Conservation (phyloP, 2,888 invertebrate genomes). For the Melangyna quadrimaculata region DNA sequence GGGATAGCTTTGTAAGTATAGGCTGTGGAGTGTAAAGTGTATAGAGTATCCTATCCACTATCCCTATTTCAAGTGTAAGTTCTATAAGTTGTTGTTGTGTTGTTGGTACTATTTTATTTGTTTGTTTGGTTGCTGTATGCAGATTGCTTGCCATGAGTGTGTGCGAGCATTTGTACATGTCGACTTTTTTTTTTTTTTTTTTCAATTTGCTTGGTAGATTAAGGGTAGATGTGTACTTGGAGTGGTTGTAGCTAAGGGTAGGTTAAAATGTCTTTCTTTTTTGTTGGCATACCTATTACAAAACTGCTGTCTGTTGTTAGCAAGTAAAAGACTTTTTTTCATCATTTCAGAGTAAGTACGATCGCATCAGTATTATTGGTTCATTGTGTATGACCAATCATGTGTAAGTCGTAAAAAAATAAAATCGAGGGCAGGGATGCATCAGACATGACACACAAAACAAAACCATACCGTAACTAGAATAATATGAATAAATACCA, state of each 20-base stretch:
- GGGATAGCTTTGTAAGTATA: background rate
- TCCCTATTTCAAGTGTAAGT: background rate
- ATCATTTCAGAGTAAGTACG: conserved; percentile 14
- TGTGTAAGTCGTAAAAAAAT: conserved; percentile 64
- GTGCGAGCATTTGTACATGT: conserved; percentile 14
- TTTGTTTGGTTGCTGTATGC: background rate
- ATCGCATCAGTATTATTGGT: conserved; percentile 58
- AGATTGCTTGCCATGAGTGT: conserved; percentile 26
- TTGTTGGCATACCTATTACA: background rate
- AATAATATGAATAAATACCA: background rate
- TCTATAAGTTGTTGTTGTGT: background rate
- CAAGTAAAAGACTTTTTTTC: conserved; percentile 17
- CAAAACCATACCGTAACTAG: background rate
- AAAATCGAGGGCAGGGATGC: background rate
- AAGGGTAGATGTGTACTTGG: conserved; percentile 34
- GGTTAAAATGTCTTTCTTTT: background rate
- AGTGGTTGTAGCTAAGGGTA: conserved; percentile 29
- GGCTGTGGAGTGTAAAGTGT: background rate
- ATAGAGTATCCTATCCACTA: background rate
- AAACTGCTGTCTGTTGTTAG: conserved; percentile 14
- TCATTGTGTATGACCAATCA: conserved; percentile 71
- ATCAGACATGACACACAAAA: background rate
- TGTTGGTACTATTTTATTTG: background rate
- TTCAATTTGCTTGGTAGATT: background rate
- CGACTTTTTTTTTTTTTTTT: background rate